Percentiles rank a stretch among this genome's conserved stretches.
Conservation (phyloP, 2,797 vertebrate genomes). For the Cuniculus paca region DNA sequence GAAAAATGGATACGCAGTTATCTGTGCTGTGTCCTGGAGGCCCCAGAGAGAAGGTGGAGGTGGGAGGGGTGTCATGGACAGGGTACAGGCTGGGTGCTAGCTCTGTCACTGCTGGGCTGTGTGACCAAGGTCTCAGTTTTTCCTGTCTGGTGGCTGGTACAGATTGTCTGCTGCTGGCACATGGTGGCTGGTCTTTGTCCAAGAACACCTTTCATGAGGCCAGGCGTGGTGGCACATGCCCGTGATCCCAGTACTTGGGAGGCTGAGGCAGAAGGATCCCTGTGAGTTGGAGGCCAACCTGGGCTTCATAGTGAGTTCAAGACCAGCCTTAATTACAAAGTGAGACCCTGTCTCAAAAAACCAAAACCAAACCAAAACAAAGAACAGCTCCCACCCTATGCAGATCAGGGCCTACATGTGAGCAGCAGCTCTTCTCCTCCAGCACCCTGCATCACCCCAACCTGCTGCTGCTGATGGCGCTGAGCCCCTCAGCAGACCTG, state of each 20-base stretch:
- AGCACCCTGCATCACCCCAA: constrained; percentile 88
- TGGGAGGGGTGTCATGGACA: not conserved
- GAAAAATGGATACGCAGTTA: not conserved
- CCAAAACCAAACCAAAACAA: not conserved
- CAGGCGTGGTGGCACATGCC: not conserved
- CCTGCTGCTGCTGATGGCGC: constrained; percentile 89
- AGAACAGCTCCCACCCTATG: not conserved
- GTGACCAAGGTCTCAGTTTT: not conserved
- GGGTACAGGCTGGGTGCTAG: not conserved
- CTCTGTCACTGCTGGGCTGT: not conserved
- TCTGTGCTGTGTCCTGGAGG: not conserved
- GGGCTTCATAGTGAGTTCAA: not conserved
- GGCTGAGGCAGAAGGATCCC: not conserved
- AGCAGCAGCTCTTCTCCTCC: constrained; percentile 46
- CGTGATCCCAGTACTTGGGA: not conserved
- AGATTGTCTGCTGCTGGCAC: not conserved
- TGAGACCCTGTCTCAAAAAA: not conserved
- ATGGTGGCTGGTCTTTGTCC: not conserved
- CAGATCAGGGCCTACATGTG: not conserved
- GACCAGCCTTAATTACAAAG: not conserved
- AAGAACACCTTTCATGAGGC: not conserved
- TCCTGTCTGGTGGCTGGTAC: not conserved
- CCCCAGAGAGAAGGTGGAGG: not conserved
- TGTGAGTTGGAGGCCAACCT: not conserved
- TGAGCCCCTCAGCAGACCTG: constrained; percentile 85